Conservation (phyloP, 2,113 vertebrate genomes). For the Helogale parvula region DNA sequence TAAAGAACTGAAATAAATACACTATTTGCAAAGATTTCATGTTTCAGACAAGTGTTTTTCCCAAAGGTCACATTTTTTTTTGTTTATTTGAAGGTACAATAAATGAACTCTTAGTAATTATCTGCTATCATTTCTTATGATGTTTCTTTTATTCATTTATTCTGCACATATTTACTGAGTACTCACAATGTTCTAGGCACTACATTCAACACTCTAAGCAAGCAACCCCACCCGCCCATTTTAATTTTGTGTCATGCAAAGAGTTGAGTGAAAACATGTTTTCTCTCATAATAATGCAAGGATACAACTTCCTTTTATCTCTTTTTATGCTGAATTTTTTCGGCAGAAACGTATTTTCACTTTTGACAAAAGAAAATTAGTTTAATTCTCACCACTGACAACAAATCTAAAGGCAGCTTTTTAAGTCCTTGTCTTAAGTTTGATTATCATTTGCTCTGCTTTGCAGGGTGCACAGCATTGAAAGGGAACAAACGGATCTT, state of each 20-base stretch:
- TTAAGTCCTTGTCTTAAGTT: slow-evolving; percentile 54
- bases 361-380: slow-evolving; percentile 69
- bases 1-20: slow-evolving; percentile 4
- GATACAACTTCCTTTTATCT: slow-evolving; percentile 51
- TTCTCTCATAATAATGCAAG: neutral
- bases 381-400: slow-evolving; percentile 71
- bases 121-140: neutral
- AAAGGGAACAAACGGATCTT: neutral
- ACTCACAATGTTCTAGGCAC: neutral
- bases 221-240: neutral
- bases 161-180: neutral
- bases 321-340: neutral
- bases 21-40: neutral
- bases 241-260: neutral
- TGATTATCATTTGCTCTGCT: slow-evolving; percentile 28
- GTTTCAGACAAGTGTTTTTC: slow-evolving; percentile 17
- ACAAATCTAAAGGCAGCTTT: slow-evolving; percentile 49
- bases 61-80: neutral
- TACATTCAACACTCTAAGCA: neutral
- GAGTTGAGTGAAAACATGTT: neutral
- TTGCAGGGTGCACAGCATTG: neutral
- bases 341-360: slow-evolving; percentile 68
- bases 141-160: slow-evolving; percentile 18
- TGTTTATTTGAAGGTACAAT: slow-evolving; percentile 49
- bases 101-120: slow-evolving; percentile 29